Base-by-base conservation (phyloP, 2,888 invertebrate species). In the Nomada goodeniana region DNA sequence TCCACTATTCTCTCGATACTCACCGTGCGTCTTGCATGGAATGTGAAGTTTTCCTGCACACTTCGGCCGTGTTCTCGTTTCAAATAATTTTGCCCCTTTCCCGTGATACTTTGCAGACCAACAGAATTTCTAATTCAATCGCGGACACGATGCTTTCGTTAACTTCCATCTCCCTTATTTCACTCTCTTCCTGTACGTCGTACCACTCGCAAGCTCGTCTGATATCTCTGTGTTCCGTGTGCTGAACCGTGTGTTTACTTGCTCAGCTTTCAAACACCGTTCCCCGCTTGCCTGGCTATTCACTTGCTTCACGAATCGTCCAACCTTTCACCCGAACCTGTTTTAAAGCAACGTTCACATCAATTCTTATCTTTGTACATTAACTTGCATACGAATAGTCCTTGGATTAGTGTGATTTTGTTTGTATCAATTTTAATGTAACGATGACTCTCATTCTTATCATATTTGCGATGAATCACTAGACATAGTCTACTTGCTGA, bases 21-120 rank as follows among this genome's bases (percentile, higher is more conserved):
- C 75, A 79, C 73, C 73, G 72, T 81, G 78, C 80, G 82, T 70
- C 67, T 60, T 82, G 82, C 77, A 83, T 84, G 78, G 86, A 86
- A 88, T 88, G 84, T 64, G 61, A 77, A 70, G 79, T 79, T 88
- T 83, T 69, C 81, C 81, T 87, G 81, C 84, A 80, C 79, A 63
- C 76, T 75, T 59, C 57, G 50, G 71, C 74, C 53, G 59, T 55
- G 77, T 77, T 69, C 69, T 84, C 74, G 76, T 71, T 82, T 80
- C 87, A 47, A 47, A 47, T 47, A 81, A 78, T 87, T 86, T 83
- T 77, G 26, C 85, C 63, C 83, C 76, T 83, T 83, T 86, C 55
- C 80, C 76, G 20, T 79, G 64, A 70, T 81, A 76, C 72, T 65
- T 69, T 80, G 65, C 77, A 23, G 76, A 74, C 72, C 57, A 80